Conservation (phyloP, 2,888 invertebrate genomes). For the Uropetala carovei region DNA sequence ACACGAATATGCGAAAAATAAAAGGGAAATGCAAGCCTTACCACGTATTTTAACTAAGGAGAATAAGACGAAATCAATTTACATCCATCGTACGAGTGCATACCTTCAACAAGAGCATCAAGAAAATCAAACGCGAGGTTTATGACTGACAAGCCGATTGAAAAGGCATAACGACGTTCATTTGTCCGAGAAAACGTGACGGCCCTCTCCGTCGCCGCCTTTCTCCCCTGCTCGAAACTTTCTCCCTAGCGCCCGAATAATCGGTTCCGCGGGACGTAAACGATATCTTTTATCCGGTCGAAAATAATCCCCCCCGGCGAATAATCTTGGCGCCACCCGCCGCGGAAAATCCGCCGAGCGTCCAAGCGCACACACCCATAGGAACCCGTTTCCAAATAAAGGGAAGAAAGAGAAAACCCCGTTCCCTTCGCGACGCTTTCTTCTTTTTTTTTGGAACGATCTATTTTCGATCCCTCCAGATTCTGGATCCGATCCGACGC, state of each 20-base stretch:
- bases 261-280: background rate
- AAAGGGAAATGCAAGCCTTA: too few relatives aligned
- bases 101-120: background rate
- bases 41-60: too few relatives aligned
- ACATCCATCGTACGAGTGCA: background rate
- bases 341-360: background rate
- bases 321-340: background rate
- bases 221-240: background rate
- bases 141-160: background rate
- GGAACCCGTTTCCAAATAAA: background rate
- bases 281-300: background rate
- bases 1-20: too few relatives aligned
- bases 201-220: background rate
- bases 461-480: background rate
- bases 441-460: background rate
- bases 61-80: background rate
- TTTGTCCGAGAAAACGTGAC: background rate
- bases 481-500: too few relatives aligned
- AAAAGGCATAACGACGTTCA: background rate
- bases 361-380: too few relatives aligned
- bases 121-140: background rate
- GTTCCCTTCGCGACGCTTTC: background rate
- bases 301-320: slow-evolving; percentile 3
- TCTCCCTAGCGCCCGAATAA: slow-evolving; percentile 6
- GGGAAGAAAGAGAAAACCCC: too few relatives aligned